Evolutionary conservation across 2,797 vertebrate genomes (phyloP).

Genomic region (Setipinna tenuifilis): DNA sequence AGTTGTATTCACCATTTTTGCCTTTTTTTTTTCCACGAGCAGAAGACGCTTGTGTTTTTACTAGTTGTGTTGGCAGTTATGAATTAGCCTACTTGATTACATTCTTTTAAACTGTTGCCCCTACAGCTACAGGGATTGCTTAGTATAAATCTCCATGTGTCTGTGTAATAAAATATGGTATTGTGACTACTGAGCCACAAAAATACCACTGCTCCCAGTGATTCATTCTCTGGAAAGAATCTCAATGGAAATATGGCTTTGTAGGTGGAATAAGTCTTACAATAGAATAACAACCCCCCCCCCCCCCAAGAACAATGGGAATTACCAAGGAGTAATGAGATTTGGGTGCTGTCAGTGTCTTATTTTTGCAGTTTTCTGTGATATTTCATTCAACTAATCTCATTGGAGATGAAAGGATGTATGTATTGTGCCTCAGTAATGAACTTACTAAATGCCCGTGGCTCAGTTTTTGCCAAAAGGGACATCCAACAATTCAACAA

Average conservation of each 20-base stretch:
- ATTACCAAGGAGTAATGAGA: constrained; percentile 69
- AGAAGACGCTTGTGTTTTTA: background rate
- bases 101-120: background rate
- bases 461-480: constrained; percentile 57
- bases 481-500: constrained; percentile 56
- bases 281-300: constrained; percentile 64
- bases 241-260: constrained; percentile 68
- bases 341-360: constrained; percentile 69
- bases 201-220: constrained; percentile 68
- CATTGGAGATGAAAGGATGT: constrained; percentile 66
- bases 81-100: background rate
- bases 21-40: background rate
- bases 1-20: background rate
- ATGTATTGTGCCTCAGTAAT: constrained; percentile 56
- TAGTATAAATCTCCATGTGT: background rate
- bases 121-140: background rate
- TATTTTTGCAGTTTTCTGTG: constrained; percentile 60
- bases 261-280: constrained; percentile 55
- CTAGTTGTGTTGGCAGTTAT: background rate
- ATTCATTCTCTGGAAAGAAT: constrained; percentile 60
- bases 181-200: constrained; percentile 48
- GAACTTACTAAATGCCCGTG: constrained; percentile 64
- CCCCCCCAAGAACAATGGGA: constrained; percentile 65
- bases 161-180: constrained; percentile 31
- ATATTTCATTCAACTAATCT: constrained; percentile 69